These are phyloP conservation scores for Xanthia icteritia DNA, from an alignment of 2,888 invertebrate genomes.

Conservation along the genomic window DNA sequence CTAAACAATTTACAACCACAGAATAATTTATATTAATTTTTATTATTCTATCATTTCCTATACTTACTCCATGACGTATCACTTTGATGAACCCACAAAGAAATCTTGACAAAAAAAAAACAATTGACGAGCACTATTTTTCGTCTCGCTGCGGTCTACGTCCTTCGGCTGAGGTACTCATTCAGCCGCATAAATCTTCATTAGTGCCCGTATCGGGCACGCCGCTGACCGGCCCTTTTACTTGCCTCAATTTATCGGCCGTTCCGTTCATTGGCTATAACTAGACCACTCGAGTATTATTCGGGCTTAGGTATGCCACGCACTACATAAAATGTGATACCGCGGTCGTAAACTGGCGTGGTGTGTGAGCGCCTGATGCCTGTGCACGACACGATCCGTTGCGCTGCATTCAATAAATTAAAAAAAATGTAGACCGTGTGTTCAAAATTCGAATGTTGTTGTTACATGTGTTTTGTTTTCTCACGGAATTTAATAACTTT, in stretches of 20 bases:
- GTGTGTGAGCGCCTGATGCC: conserved; percentile 33
- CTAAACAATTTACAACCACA: conserved; percentile 16
- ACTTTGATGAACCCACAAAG: neutral
- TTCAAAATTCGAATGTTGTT: conserved; percentile 35
- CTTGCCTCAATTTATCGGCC: conserved; percentile 70
- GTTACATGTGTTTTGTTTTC: conserved; percentile 17
- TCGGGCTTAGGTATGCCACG: conserved; percentile 62
- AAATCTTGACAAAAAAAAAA: neutral
- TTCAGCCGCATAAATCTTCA: conserved; percentile 79
- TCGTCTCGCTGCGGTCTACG: conserved; percentile 40
- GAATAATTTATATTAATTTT: neutral
- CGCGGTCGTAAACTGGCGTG: conserved; percentile 47
- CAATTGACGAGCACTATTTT: conserved; percentile 13
- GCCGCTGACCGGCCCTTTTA: conserved; percentile 72
- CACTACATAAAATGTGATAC: conserved; percentile 62
- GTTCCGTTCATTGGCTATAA: conserved; percentile 72
- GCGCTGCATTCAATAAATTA: neutral
- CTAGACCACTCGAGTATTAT: conserved; percentile 67
- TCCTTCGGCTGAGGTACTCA: conserved; percentile 55
- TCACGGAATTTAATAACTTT: conserved; percentile 5
- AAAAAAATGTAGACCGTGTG: neutral
- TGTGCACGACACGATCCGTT: conserved; percentile 10
- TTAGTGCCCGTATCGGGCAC: conserved; percentile 74
- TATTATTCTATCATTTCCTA: neutral
- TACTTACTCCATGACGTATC: neutral